A percentile compares a stretch with the other conserved stretches of the same genome.
phyloP scores from a whole-genome alignment of 1,140 invertebrate species.

The Drosophila erecta region DNA sequence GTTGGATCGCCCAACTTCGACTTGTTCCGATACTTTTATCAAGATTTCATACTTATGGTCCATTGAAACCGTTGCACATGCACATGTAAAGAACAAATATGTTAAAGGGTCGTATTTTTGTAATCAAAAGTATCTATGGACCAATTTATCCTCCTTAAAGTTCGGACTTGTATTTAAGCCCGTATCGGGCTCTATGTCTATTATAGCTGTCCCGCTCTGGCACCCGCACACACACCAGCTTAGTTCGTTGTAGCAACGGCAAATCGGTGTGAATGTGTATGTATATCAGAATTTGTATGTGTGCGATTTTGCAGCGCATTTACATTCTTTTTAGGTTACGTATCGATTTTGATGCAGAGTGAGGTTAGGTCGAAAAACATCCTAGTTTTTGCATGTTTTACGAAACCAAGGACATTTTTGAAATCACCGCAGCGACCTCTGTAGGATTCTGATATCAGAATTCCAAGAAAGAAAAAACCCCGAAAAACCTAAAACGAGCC shows the following conservation, averaged over 20 bases:
- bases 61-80: not conserved
- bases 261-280: constrained; percentile 46
- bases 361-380: constrained; percentile 68
- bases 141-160: not conserved
- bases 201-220: constrained; percentile 63
- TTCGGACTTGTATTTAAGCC: not conserved
- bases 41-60: not conserved
- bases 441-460: constrained; percentile 3
- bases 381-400: constrained; percentile 7
- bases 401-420: not conserved
- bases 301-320: constrained; percentile 62
- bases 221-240: constrained; percentile 15
- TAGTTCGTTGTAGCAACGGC: constrained; percentile 19
- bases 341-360: constrained; percentile 76
- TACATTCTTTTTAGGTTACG: constrained; percentile 81
- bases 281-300: constrained; percentile 51
- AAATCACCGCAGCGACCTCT: not conserved
- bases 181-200: constrained; percentile 51
- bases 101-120: not conserved
- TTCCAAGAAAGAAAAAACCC: constrained; percentile 2
- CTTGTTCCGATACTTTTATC: not conserved
- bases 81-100: not conserved
- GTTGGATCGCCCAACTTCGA: not conserved
- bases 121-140: not conserved
- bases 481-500: constrained; percentile 1